These are phyloP conservation scores for Nerophis lumbriciformis DNA, from an alignment of 2,113 vertebrate species.

Conservation along the genomic window DNA sequence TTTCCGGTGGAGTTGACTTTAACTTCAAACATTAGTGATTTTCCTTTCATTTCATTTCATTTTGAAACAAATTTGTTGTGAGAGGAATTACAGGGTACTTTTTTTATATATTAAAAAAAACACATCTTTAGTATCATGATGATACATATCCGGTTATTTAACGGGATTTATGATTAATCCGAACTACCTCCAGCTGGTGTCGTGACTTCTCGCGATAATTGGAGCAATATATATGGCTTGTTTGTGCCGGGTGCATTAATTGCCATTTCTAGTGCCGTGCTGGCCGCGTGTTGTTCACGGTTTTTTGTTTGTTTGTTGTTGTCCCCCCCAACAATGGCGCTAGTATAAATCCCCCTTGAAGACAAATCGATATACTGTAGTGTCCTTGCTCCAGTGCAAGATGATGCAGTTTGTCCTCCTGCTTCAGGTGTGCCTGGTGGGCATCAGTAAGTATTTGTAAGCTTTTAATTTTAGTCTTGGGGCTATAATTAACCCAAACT, in stretches of 20 bases:
- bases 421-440: constrained; percentile 17
- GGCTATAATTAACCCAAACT: background rate
- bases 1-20: background rate
- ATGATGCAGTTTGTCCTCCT: constrained; percentile 19
- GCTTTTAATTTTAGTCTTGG: too few relatives aligned
- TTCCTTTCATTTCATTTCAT: too few relatives aligned
- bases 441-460: constrained; percentile 12
- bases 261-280: background rate
- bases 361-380: background rate
- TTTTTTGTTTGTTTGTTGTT: background rate
- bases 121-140: too few relatives aligned
- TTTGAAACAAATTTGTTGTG: too few relatives aligned
- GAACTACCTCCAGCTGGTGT: constrained; percentile 3
- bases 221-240: background rate
- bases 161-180: background rate
- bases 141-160: too few relatives aligned
- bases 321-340: background rate
- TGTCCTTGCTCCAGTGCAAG: background rate
- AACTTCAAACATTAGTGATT: too few relatives aligned
- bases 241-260: constrained; percentile 12
- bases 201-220: background rate
- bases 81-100: too few relatives aligned
- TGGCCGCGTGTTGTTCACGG: too few relatives aligned
- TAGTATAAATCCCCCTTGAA: background rate
- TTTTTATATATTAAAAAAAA: too few relatives aligned